Evolutionary conservation across 2,113 vertebrate species (phyloP), one percentile per base, ranked within the genome.

Genomic region (Semnornis frantzii): DNA sequence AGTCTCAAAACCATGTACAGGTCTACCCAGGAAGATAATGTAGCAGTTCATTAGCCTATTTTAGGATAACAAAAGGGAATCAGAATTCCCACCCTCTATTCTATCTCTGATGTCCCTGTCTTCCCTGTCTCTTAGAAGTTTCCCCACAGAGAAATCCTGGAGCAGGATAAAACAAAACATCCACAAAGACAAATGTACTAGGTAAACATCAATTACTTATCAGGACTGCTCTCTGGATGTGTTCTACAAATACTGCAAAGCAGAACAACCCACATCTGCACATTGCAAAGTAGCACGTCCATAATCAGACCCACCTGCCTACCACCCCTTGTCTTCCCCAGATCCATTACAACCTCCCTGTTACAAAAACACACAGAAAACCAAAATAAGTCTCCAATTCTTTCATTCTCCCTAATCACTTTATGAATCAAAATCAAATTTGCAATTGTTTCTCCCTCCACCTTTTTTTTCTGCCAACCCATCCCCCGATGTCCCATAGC

Each of bases 201-300:
- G 5, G n/a, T 7, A 84, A 62, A 66, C 48, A 57, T 55, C 59
- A 79, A 8, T 50, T 60, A 8, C 12, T 79, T 65, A 60, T 28
- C 55, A 58, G 37, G 31, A 33, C 23, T 0, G 0, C 15, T 31
- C 14, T 72, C 54, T 31, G 30, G 9, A 15, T 46, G 6, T 30
- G 21, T 28, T 42, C 42, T 57, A 42, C 48, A 83, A 73, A 28
- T 28, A 39, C 28, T 17, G 33, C 55, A 57, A 11, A 84, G 39
- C 10, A 69, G 31, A 92, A 58, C 21, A 78, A 37, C 15, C 19
- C 59, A 64, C 0, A 5, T 16, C 19, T 18, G 15, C 0, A 1
- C 8, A 73, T 8, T 0, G 1, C 46, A 44, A 31, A 66, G 70
- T 3, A 1, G 28, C 42, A 5, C 19, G 31, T 12, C 16, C 62